These are phyloP conservation scores for Nicator chloris DNA, from an alignment of 2,113 vertebrate species.

Conservation along the genomic window DNA sequence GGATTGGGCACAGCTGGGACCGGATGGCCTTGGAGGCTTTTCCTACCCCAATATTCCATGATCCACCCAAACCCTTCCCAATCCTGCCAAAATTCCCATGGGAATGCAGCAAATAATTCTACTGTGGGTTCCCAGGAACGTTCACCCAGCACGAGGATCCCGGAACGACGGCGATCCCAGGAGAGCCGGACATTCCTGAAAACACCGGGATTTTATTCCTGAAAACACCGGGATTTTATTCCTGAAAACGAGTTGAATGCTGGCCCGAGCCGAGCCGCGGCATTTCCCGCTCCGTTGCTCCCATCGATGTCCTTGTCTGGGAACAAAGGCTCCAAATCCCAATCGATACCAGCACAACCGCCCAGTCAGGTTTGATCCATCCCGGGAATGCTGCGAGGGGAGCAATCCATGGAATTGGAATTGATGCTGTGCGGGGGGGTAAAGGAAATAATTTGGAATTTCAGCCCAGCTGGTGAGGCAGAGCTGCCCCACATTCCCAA, in stretches of 20 bases:
- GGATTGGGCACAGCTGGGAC: not conserved
- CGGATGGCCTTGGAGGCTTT: not conserved
- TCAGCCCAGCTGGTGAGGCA: not conserved
- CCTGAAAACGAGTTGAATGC: not conserved
- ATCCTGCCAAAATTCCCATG: accelerated
- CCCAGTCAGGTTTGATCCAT: not conserved
- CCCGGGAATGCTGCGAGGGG: not conserved
- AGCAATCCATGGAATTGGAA: no score
- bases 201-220: not conserved
- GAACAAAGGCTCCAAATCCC: not conserved
- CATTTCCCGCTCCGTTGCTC: not conserved
- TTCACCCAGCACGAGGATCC: not conserved
- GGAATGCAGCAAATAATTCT: accelerated
- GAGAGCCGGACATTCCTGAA: not conserved
- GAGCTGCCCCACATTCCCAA: accelerated
- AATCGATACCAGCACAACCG: not conserved
- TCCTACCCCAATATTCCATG: not conserved
- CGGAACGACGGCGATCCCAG: accelerated
- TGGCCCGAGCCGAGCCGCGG: accelerated
- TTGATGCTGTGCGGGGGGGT: no score
- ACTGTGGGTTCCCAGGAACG: accelerated
- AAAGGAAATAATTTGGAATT: not conserved
- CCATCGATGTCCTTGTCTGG: not conserved
- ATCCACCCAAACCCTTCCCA: not conserved
- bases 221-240: not conserved